Conservation (phyloP, 2,797 vertebrate genomes). For the Eurystomus glaucurus region DNA sequence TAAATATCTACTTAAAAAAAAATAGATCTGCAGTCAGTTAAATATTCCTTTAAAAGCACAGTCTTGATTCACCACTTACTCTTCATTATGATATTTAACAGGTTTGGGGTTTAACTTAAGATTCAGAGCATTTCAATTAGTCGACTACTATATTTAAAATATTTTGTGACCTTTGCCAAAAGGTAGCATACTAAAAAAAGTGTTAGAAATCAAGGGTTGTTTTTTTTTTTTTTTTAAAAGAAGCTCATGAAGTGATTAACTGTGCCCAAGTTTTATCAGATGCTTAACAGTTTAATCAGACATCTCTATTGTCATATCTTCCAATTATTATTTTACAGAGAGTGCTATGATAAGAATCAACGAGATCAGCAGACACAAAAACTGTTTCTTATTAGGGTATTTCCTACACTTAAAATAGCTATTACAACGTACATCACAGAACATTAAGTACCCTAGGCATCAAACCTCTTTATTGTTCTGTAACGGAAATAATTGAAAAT, state of each 20-base stretch:
- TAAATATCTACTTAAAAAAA: neutral
- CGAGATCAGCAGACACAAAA: slow-evolving; percentile 1
- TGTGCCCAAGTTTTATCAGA: slow-evolving; percentile 7
- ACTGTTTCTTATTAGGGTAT: slow-evolving; percentile 57
- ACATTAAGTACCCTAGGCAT: slow-evolving; percentile 27
- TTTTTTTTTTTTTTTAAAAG: neutral
- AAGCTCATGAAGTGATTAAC: neutral
- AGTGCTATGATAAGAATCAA: slow-evolving; percentile 53
- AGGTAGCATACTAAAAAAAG: neutral
- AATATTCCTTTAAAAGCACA: neutral
- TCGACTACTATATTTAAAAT: neutral
- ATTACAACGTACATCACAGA: slow-evolving; percentile 34
- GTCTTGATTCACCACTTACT: neutral
- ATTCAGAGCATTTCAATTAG: neutral
- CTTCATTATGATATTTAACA: neutral
- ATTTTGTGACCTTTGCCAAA: neutral
- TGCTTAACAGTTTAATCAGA: neutral
- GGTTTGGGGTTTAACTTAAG: neutral
- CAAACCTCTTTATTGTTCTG: slow-evolving; percentile 6
- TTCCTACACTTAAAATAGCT: slow-evolving; percentile 60
- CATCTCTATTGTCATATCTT: slow-evolving; percentile 51
- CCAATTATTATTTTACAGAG: slow-evolving; percentile 56
- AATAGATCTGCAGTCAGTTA: neutral
- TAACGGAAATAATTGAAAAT: slow-evolving; percentile 5
- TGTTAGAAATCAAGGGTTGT: neutral